These are phyloP conservation scores for Bucorvus abyssinicus DNA, from an alignment of 2,797 vertebrate species.

Conservation along the genomic window DNA sequence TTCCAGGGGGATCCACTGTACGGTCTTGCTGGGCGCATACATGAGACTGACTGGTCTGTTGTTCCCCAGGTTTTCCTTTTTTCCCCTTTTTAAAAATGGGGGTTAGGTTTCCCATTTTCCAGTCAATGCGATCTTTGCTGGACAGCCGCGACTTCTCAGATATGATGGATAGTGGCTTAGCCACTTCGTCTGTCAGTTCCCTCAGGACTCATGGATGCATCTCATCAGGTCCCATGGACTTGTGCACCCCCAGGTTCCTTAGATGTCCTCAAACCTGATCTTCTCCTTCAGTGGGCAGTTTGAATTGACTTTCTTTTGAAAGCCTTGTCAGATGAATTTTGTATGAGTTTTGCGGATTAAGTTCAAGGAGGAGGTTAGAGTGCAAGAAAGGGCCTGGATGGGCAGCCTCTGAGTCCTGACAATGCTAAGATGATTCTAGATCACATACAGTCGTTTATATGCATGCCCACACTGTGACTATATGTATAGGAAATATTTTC, in stretches of 20 bases:
- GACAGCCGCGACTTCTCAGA: too few species aligned
- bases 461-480: accelerated
- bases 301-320: neutral
- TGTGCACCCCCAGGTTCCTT: too few species aligned
- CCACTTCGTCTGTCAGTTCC: too few species aligned
- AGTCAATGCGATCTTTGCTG: too few species aligned
- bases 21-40: neutral
- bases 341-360: neutral
- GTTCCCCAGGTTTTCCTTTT: neutral
- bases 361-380: neutral
- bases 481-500: accelerated
- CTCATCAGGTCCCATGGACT: too few species aligned
- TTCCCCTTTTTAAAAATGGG: neutral
- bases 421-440: neutral
- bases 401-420: neutral
- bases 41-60: neutral
- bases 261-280: neutral
- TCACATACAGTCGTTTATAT: neutral
- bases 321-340: neutral
- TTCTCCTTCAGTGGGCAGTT: neutral
- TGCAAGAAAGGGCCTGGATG: neutral
- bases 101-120: too few species aligned
- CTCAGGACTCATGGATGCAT: too few species aligned
- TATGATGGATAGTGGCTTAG: too few species aligned
- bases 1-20: neutral